phyloP scores from a whole-genome alignment of 2,113 vertebrate genomes.

The Rhineura floridana region DNA sequence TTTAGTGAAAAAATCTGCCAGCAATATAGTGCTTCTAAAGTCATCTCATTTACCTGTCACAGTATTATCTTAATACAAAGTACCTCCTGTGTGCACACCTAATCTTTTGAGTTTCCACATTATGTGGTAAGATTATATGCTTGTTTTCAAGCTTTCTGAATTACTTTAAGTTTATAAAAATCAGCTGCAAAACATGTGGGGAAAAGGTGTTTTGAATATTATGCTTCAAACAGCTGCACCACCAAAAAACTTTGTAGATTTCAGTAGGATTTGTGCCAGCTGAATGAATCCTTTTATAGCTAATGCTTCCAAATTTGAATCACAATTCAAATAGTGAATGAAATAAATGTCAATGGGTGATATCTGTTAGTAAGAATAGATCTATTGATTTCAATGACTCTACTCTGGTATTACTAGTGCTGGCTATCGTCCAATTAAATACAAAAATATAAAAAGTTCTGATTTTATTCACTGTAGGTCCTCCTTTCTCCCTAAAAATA shows the following conservation, averaged over 20 bases:
- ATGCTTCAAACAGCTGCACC: neutral
- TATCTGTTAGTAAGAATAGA: no score
- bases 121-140: conserved; percentile 17
- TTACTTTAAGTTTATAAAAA: conserved; percentile 44
- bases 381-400: no score
- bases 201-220: neutral
- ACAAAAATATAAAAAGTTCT: conserved; percentile 2
- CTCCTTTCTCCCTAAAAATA: neutral
- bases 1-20: neutral
- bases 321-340: neutral
- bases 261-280: neutral
- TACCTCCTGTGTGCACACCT: neutral
- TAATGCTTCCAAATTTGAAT: neutral
- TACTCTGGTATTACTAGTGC: no score
- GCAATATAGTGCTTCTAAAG: conserved; percentile 9
- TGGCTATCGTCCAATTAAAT: no score
- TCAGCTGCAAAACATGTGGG: neutral
- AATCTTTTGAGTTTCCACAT: conserved; percentile 19
- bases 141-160: conserved; percentile 30
- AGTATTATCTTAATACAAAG: conserved; percentile 20
- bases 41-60: neutral
- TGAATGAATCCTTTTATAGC: no score
- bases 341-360: neutral
- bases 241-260: neutral
- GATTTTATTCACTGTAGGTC: neutral